Conservation (phyloP, 2,888 invertebrate species). For the Rhaphigaster nebulosa region DNA sequence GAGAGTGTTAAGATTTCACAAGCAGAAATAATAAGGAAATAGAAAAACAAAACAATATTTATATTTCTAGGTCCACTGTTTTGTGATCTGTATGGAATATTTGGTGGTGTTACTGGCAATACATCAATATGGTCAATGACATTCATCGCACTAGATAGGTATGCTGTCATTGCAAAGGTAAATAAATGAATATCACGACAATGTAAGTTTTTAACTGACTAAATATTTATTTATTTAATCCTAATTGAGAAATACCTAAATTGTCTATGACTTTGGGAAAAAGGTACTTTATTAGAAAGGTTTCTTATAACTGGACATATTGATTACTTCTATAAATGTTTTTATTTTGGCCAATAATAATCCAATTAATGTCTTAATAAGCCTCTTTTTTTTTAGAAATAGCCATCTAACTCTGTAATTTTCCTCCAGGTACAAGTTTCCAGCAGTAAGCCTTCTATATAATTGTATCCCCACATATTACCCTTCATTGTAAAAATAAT, state of each 20-base stretch:
- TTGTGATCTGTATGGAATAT: slow-evolving; percentile 89
- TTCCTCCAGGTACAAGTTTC: too few relatives aligned
- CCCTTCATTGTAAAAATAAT: too few relatives aligned
- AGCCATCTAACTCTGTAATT: too few relatives aligned
- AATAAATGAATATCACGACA: neutral
- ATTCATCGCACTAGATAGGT: slow-evolving; percentile 91
- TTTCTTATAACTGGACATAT: neutral
- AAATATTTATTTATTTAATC: neutral
- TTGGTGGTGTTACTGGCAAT: slow-evolving; percentile 90
- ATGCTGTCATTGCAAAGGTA: slow-evolving; percentile 91
- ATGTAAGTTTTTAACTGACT: neutral
- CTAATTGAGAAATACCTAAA: neutral
- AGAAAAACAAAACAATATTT: neutral
- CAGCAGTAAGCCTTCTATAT: too few relatives aligned
- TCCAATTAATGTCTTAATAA: too few relatives aligned
- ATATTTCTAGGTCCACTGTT: slow-evolving; percentile 78
- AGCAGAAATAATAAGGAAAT: neutral
- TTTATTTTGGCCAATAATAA: too few relatives aligned
- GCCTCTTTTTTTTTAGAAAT: too few relatives aligned
- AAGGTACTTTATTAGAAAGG: neutral
- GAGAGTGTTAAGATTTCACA: neutral
- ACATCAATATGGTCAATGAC: slow-evolving; percentile 94
- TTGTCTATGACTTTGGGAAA: neutral
- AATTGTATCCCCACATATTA: too few relatives aligned
- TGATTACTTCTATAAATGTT: too few relatives aligned